Evolutionary conservation across 2,888 invertebrate species (phyloP).

Genomic region (Limnephilus lunatus): DNA sequence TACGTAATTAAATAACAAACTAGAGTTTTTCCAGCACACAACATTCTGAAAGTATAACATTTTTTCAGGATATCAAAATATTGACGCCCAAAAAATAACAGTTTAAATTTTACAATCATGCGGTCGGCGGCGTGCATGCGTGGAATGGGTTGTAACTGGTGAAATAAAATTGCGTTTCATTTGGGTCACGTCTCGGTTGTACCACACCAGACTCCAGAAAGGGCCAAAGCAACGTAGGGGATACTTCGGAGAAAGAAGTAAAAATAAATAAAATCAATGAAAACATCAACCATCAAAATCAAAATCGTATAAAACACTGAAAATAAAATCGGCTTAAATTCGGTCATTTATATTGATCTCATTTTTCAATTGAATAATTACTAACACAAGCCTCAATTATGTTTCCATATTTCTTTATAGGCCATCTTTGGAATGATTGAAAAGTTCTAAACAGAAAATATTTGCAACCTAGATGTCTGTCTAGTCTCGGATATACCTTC

Average conservation of each 20-base stretch:
- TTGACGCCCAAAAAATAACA: neutral
- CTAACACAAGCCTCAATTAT: too few species aligned
- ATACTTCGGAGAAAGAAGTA: neutral
- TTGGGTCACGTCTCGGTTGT: constrained; percentile 37
- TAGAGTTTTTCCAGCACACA: neutral
- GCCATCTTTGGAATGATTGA: too few species aligned
- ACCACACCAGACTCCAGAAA: neutral
- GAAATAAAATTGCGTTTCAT: constrained; percentile 16
- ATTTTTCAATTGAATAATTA: too few species aligned
- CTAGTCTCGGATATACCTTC: too few species aligned
- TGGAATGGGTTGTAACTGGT: neutral
- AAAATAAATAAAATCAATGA: neutral
- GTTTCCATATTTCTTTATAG: too few species aligned
- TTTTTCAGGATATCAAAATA: neutral
- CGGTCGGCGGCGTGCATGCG: neutral
- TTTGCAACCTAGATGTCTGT: too few species aligned
- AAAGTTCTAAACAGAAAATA: too few species aligned
- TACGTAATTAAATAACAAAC: neutral
- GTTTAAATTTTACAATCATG: constrained; percentile 34
- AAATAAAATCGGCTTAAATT: too few species aligned
- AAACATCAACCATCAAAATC: too few species aligned
- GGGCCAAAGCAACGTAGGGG: neutral
- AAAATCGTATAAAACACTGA: too few species aligned
- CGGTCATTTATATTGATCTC: too few species aligned
- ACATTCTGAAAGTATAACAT: neutral